phyloP scores from a whole-genome alignment of 2,113 vertebrate species.

The Butorides virescens region DNA sequence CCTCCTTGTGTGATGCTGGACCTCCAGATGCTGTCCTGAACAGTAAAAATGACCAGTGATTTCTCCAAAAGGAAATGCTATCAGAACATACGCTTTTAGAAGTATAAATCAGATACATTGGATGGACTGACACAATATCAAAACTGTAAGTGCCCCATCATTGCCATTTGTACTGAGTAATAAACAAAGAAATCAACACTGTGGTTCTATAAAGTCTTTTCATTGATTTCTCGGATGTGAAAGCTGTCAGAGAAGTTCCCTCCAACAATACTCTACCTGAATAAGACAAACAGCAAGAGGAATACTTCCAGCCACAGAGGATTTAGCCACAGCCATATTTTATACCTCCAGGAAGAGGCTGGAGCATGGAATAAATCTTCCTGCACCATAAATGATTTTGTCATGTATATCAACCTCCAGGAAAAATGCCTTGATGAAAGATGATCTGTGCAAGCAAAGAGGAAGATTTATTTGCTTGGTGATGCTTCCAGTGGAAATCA shows the following conservation, averaged over 20 bases:
- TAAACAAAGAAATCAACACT: too few species aligned
- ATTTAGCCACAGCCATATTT: background rate
- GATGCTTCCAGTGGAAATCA: background rate
- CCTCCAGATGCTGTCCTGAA: background rate
- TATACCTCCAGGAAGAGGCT: background rate
- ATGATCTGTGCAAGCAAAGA: background rate
- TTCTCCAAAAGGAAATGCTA: background rate
- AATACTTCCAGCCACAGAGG: background rate
- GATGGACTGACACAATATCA: background rate
- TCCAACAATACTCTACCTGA: background rate
- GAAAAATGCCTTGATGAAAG: background rate
- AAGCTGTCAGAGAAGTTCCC: background rate
- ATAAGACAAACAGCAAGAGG: background rate
- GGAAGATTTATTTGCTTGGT: background rate
- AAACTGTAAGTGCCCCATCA: background rate
- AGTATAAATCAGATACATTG: background rate
- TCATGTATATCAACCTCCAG: background rate
- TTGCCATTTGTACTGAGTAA: background rate
- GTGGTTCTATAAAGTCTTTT: background rate
- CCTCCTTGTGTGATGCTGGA: background rate
- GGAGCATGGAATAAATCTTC: background rate
- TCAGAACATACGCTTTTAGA: background rate
- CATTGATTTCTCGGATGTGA: background rate
- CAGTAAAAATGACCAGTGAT: background rate
- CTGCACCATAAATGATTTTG: background rate